phyloP scores from a whole-genome alignment of 2,888 invertebrate species.

The Exocentrus adspersus region DNA sequence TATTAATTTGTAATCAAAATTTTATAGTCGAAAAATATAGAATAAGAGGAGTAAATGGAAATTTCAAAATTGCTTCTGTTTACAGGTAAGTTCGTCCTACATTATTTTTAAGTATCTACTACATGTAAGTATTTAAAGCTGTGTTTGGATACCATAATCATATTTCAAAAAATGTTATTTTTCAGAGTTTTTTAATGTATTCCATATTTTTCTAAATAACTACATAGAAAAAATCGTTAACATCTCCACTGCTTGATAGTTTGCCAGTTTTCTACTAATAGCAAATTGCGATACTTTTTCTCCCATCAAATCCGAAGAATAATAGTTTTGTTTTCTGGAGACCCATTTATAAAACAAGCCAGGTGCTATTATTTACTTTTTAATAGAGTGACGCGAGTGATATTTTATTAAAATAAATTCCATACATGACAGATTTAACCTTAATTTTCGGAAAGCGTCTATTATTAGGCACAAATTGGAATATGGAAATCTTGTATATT shows the following conservation, averaged over 20 bases:
- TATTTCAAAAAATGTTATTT: no score
- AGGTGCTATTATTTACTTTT: neutral
- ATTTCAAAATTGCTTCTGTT: no score
- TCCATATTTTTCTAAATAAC: no score
- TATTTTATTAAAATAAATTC: slow-evolving; percentile 5
- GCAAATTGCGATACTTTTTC: slow-evolving; percentile 1
- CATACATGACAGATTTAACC: neutral
- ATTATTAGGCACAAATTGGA: no score
- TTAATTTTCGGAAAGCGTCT: neutral
- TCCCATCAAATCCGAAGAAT: neutral
- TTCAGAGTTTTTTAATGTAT: no score
- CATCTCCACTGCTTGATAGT: neutral
- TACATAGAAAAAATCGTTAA: slow-evolving; percentile 4
- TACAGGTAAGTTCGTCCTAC: no score
- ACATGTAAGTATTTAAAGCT: no score
- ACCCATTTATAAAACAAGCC: slow-evolving; percentile 2
- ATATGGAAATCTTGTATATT: no score
- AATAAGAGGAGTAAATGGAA: no score
- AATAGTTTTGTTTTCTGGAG: slow-evolving; percentile 12
- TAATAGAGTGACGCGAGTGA: neutral
- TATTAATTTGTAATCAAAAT: neutral
- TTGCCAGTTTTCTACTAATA: neutral
- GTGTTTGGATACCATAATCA: no score
- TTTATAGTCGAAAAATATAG: no score
- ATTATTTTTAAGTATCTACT: no score